A percentile compares a stretch with the other conserved stretches of the same genome.
Evolutionary conservation across 2,113 vertebrate genomes (phyloP).

Genomic region (Nothoprocta perdicaria): DNA sequence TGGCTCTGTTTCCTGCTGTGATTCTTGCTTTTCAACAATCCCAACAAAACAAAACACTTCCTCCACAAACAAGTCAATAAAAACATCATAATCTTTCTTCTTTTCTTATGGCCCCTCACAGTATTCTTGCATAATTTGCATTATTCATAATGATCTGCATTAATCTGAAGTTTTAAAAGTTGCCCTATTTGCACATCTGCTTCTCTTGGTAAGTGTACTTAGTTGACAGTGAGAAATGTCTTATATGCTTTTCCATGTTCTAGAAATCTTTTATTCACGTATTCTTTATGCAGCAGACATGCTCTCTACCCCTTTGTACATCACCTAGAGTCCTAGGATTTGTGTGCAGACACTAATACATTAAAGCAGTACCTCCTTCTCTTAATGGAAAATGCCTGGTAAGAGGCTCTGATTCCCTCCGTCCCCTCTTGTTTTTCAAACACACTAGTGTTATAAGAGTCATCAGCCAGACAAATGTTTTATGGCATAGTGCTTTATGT

Average conservation of each 20-base stretch:
- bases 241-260: slow-evolving; percentile 43
- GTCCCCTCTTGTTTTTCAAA: slow-evolving; percentile 28
- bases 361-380: slow-evolving; percentile 7
- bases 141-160: slow-evolving; percentile 70
- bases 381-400: slow-evolving; percentile 7
- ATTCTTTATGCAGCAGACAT: slow-evolving; percentile 54
- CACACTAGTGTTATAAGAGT: background rate
- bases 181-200: slow-evolving; percentile 53
- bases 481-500: slow-evolving; percentile 10
- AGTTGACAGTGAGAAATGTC: slow-evolving; percentile 30
- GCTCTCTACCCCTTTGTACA: slow-evolving; percentile 25
- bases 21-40: slow-evolving; percentile 25
- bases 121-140: slow-evolving; percentile 54
- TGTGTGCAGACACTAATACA: slow-evolving; percentile 39
- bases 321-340: slow-evolving; percentile 22
- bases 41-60: background rate
- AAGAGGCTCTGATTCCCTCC: background rate
- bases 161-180: slow-evolving; percentile 72
- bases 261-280: slow-evolving; percentile 64
- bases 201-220: slow-evolving; percentile 47
- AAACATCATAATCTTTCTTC: slow-evolving; percentile 39
- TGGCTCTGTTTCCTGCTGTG: slow-evolving; percentile 30
- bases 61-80: slow-evolving; percentile 1
- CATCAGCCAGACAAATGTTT: slow-evolving; percentile 50
- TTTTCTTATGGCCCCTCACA: slow-evolving; percentile 7